phyloP scores from a whole-genome alignment of 2,888 invertebrate genomes.

The Odontomyia ornata region DNA sequence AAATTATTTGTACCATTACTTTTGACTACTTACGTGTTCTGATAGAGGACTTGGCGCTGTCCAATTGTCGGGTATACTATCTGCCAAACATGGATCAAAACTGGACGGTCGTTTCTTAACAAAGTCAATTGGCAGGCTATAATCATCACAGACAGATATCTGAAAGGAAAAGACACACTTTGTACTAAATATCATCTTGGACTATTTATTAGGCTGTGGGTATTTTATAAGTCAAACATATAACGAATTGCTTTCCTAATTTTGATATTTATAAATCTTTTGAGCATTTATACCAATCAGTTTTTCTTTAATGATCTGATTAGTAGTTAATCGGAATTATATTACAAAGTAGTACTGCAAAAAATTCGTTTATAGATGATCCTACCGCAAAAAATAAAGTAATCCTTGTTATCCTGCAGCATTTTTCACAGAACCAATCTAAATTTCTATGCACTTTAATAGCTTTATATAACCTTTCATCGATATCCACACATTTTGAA shows the following conservation, averaged over 20 bases:
- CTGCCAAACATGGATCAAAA: conserved; percentile 70
- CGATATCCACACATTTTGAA: conserved; percentile 56
- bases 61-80: conserved; percentile 66
- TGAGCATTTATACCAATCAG: too few species aligned
- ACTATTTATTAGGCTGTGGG: too few species aligned
- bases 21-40: conserved; percentile 64
- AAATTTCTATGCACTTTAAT: conserved; percentile 52
- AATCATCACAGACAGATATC: conserved; percentile 88
- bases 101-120: conserved; percentile 76
- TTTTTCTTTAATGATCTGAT: neutral
- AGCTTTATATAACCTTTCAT: conserved; percentile 39
- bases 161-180: conserved; percentile 68
- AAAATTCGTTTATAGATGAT: neutral
- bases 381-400: conserved; percentile 60
- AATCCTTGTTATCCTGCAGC: conserved; percentile 51
- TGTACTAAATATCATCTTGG: too few species aligned
- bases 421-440: conserved; percentile 61
- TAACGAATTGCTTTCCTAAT: too few species aligned
- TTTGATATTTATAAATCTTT: too few species aligned
- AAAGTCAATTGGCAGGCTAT: conserved; percentile 86
- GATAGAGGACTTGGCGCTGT: conserved; percentile 63
- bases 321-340: too few species aligned
- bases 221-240: too few species aligned
- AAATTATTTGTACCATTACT: too few species aligned
- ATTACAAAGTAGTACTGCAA: too few species aligned